Evolutionary conservation across 1,140 invertebrate genomes (phyloP).

Genomic region (Drosophila sproati): DNA sequence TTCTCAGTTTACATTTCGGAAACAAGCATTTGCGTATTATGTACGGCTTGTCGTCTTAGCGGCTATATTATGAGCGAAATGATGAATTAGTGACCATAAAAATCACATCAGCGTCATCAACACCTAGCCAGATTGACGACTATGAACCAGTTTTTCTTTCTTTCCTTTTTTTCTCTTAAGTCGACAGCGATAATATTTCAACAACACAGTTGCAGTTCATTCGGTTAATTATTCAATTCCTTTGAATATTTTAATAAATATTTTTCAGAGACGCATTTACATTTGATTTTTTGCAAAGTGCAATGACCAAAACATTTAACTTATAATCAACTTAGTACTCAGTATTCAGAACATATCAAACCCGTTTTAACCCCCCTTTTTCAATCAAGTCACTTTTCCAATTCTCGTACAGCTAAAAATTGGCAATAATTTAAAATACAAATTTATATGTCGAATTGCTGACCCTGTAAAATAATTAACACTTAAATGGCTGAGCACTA

Average conservation of each 20-base stretch:
- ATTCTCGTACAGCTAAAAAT: background rate
- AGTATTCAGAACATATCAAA: too few species aligned
- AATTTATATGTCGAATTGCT: slow-evolving; percentile 7
- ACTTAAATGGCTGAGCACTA: slow-evolving; percentile 11
- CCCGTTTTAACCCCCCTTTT: background rate
- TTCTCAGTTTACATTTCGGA: background rate
- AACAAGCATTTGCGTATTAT: slow-evolving; percentile 32
- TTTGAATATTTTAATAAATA: slow-evolving; percentile 1
- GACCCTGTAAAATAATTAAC: slow-evolving; percentile 39
- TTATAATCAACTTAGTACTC: background rate
- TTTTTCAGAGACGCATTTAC: slow-evolving; percentile 4
- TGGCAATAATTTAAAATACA: background rate
- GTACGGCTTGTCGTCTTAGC: slow-evolving; percentile 35
- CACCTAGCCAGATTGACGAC: background rate
- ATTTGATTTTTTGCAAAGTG: slow-evolving; percentile 2
- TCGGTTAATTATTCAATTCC: slow-evolving; percentile 8
- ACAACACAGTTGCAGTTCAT: slow-evolving; percentile 7
- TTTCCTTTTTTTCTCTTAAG: background rate
- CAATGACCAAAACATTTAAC: slow-evolving; percentile 12
- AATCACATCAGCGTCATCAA: slow-evolving; percentile 45
- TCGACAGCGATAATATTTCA: slow-evolving; percentile 6
- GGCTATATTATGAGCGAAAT: slow-evolving; percentile 46
- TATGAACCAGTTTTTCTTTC: slow-evolving; percentile 49
- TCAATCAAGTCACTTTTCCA: background rate
- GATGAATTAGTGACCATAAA: slow-evolving; percentile 52